A percentile compares a stretch with the other conserved stretches of the same genome.
Conservation (phyloP, 2,797 vertebrate genomes). For the Phoeniculus purpureus region DNA sequence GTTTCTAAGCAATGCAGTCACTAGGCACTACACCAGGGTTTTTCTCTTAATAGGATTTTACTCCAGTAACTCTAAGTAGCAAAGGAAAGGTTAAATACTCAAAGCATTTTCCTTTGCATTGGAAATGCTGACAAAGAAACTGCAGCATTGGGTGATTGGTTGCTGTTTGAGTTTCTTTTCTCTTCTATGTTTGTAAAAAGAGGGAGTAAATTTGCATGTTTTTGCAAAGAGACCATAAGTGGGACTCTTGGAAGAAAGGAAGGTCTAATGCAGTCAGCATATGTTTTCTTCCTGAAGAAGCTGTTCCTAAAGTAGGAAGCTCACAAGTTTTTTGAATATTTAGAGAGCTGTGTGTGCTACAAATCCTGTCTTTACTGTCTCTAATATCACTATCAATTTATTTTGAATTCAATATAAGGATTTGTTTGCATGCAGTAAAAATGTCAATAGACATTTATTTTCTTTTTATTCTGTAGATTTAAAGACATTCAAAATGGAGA, state of each 20-base stretch:
- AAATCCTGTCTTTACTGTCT: background rate
- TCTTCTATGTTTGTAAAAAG: background rate
- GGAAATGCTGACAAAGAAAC: background rate
- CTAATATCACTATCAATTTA: background rate
- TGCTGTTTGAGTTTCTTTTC: background rate
- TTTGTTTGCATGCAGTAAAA: background rate
- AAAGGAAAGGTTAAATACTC: background rate
- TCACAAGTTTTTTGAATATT: background rate
- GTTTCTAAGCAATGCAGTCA: background rate
- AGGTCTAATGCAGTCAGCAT: background rate
- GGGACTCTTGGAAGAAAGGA: background rate
- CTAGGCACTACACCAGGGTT: background rate
- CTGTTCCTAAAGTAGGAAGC: background rate
- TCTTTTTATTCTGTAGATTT: background rate
- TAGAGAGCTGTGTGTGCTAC: background rate
- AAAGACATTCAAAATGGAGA: background rate
- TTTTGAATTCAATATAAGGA: background rate
- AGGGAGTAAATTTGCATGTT: background rate
- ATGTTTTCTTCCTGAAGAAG: background rate
- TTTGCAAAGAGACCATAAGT: background rate
- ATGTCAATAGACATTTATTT: background rate
- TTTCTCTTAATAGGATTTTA: background rate
- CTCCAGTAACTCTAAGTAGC: background rate
- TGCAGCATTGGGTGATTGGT: background rate
- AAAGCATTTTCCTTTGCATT: background rate